phyloP scores from a whole-genome alignment of 2,797 vertebrate species.

The Macropus fuliginosus region DNA sequence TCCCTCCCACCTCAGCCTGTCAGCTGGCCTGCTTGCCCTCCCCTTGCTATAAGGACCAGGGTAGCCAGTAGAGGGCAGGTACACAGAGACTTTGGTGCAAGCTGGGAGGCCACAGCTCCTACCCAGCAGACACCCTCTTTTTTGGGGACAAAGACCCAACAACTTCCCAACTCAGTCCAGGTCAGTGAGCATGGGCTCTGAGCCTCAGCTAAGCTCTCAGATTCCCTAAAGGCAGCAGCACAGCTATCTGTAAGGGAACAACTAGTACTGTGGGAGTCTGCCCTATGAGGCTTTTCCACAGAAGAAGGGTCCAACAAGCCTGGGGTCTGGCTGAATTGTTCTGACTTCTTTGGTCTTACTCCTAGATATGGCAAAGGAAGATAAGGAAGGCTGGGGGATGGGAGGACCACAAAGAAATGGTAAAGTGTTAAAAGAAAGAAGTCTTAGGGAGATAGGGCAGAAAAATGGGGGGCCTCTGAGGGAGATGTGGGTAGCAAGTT shows the following conservation, averaged over 20 bases:
- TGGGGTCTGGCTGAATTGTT: background rate
- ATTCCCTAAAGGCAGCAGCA: background rate
- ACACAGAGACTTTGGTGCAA: background rate
- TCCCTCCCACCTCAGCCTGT: background rate
- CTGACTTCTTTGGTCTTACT: background rate
- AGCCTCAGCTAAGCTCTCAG: background rate
- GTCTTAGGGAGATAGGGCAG: background rate
- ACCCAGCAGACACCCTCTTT: background rate
- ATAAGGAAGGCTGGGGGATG: background rate
- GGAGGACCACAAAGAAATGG: background rate
- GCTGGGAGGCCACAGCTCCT: background rate
- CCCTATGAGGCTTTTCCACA: background rate
- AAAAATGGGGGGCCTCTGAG: background rate
- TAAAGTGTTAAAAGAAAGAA: background rate
- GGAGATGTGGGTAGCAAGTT: background rate
- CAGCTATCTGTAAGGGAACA: background rate
- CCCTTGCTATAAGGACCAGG: background rate
- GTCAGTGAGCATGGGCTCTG: background rate
- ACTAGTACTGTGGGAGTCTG: background rate
- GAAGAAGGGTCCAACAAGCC: background rate
- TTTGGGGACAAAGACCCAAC: background rate
- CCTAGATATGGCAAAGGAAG: background rate
- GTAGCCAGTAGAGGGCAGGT: background rate
- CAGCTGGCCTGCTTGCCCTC: background rate
- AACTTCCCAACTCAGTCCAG: background rate